phyloP scores from a whole-genome alignment of 2,113 vertebrate species.

The Sakesphorus luctuosus region DNA sequence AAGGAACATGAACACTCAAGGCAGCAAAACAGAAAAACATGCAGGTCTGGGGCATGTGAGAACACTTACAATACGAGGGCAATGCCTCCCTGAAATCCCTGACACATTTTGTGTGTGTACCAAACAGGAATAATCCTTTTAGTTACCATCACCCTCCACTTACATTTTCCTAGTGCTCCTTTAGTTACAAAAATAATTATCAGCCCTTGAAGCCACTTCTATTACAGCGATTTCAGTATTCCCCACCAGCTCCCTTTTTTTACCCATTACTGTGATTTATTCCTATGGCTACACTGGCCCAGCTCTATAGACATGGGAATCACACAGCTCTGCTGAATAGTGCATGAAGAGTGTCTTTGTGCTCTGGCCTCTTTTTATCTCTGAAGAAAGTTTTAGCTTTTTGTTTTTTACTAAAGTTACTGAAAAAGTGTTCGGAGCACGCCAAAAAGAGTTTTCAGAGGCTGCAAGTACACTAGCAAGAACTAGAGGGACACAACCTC shows the following conservation, averaged over 20 bases:
- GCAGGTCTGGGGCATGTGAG: neutral
- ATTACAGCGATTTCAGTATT: neutral
- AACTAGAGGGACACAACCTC: neutral
- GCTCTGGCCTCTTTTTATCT: neutral
- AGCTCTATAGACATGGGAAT: neutral
- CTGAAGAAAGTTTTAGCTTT: neutral
- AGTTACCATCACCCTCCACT: neutral
- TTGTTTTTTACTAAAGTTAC: neutral
- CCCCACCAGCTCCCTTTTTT: neutral
- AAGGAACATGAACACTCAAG: too few relatives aligned
- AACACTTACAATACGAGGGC: neutral
- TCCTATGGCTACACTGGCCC: neutral
- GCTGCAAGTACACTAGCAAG: neutral
- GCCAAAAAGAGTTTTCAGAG: neutral
- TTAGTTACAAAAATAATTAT: neutral
- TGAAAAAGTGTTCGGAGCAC: neutral
- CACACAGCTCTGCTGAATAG: neutral
- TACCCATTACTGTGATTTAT: constrained; percentile 11
- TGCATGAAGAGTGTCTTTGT: neutral
- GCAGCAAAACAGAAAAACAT: neutral
- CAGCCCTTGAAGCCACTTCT: neutral
- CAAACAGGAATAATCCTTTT: neutral
- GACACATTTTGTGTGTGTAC: neutral
- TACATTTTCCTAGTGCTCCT: neutral
- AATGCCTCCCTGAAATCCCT: neutral